A percentile compares a stretch with the other conserved stretches of the same genome.
Conservation (phyloP, 1,140 invertebrate species). For the Riptortus pedestris region DNA sequence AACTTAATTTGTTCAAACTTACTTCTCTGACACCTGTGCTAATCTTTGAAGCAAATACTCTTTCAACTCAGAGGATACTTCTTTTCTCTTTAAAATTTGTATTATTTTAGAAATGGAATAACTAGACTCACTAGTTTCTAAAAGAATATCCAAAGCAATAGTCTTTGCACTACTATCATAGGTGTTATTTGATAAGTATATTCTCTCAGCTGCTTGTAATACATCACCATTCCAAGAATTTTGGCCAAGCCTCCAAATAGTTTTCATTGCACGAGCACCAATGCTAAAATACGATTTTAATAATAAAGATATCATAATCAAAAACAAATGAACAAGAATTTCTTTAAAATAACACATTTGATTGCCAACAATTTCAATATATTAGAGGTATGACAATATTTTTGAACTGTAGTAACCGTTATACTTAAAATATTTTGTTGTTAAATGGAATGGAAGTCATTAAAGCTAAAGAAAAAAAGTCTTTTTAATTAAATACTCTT, state of each 20-base stretch:
- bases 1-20: constrained; percentile 17
- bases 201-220: constrained; percentile 40
- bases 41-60: constrained; percentile 55
- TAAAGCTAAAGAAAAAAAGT: too few relatives aligned
- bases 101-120: constrained; percentile 33
- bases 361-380: too few relatives aligned
- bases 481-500: too few relatives aligned
- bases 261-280: constrained; percentile 53
- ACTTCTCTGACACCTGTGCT: constrained; percentile 46
- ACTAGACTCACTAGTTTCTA: constrained; percentile 45
- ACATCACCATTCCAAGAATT: constrained; percentile 40
- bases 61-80: constrained; percentile 48
- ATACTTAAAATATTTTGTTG: too few relatives aligned
- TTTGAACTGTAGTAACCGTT: too few relatives aligned
- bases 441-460: too few relatives aligned
- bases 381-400: too few relatives aligned
- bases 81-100: not conserved
- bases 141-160: constrained; percentile 59
- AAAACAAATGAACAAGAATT: constrained; percentile 12
- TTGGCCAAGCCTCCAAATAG: constrained; percentile 46
- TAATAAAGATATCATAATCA: not conserved
- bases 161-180: constrained; percentile 61
- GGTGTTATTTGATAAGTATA: constrained; percentile 50
- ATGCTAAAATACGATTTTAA: constrained; percentile 33
- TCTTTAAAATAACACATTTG: too few relatives aligned